Evolutionary conservation across 2,797 vertebrate genomes (phyloP), one percentile per base, ranked within the genome.

Genomic region (Pipistrellus pygmaeus): DNA sequence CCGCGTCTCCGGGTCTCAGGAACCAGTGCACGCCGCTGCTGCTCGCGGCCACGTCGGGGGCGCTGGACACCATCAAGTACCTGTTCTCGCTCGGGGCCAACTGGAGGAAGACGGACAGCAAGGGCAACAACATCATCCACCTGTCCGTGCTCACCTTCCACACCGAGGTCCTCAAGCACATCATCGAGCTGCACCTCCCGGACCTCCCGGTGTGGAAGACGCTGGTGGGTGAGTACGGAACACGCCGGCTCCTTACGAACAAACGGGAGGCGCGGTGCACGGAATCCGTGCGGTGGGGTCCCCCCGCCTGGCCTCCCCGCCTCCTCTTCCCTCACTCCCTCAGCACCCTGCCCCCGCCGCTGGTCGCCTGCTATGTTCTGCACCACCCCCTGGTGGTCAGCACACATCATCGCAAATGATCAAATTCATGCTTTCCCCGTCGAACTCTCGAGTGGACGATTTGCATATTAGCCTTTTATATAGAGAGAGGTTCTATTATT

Each of bases 121-220:
- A 98, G 92, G 98, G 98, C 71, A 98, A 98, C 90, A 98, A 98
- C 77, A 92, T 98, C 32, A 98, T 98, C 80, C 98, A 98, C 32
- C 96, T 99, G 91, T 98, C 98, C 32, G 97, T 97, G 53, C 97
- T 98, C 46, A 98, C 98, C 69, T 98, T 98, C 94, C 98, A 98
- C 88, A 98, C 97, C 8, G 95, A 98, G 76, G 93, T 98, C 48
- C 98, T 99, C 41, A 97, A 97, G 72, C 88, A 97, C 69, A 95
- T 98, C 51, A 97, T 98, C 95, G 96, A 97, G 20, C 85, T 98
- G 85, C 93, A 98, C 81, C 96, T 98, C 84, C 97, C 98, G 51
- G 98, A 97, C 55, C 98, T 99, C 35, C 96, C 98, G 23, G 98
- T 98, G 55, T 98, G 98, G 98, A 97, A 97, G 93, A 98, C 98